phyloP scores from a whole-genome alignment of 1,140 invertebrate genomes.

The Calliphora vicina region DNA sequence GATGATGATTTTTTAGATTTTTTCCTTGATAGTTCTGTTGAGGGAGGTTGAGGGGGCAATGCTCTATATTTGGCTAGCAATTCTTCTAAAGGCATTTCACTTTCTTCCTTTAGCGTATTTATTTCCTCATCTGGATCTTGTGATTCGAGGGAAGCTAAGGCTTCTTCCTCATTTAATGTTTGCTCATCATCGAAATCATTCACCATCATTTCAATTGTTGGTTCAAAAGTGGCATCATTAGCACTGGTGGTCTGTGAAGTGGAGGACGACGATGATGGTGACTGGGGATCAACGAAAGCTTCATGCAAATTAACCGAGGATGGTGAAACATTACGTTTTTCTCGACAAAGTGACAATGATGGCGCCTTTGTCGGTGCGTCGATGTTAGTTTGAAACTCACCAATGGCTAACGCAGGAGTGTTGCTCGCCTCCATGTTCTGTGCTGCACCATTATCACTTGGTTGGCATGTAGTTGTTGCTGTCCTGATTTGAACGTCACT shows the following conservation, averaged over 20 bases:
- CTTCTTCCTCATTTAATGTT: conserved; percentile 96
- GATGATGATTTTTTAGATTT: conserved; percentile 21
- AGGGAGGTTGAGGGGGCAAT: conserved; percentile 12
- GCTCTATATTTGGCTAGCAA: conserved; percentile 72
- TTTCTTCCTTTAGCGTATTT: conserved; percentile 84
- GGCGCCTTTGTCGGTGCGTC: background rate
- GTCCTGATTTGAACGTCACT: too few species aligned
- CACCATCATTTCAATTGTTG: conserved; percentile 88
- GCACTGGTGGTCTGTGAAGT: conserved; percentile 2
- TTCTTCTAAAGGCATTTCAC: conserved; percentile 93
- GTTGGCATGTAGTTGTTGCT: background rate
- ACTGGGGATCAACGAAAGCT: conserved; percentile 30
- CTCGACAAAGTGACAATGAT: background rate
- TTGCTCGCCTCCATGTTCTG: background rate
- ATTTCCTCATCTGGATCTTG: conserved; percentile 86
- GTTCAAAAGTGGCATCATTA: conserved; percentile 67
- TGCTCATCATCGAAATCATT: conserved; percentile 97
- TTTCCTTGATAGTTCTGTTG: background rate
- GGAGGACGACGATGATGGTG: conserved; percentile 33
- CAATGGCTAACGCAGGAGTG: background rate
- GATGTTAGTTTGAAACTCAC: background rate
- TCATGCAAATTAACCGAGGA: background rate
- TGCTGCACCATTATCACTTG: background rate
- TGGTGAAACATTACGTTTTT: background rate
- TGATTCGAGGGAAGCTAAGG: conserved; percentile 82